Conservation (phyloP, 2,113 vertebrate genomes). For the Megalops atlanticus region DNA sequence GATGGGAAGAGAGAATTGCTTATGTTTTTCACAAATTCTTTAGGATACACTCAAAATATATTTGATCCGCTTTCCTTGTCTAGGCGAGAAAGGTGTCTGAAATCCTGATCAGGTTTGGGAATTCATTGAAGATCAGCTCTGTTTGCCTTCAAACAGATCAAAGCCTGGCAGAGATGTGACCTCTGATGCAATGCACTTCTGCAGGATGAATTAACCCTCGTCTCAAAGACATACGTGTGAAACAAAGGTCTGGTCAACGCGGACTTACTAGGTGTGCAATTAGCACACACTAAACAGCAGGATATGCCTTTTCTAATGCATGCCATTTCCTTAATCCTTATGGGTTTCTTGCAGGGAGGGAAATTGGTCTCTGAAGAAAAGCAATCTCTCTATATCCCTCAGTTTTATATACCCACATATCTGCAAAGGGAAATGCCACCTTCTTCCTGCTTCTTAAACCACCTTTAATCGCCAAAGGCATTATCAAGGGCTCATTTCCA, state of each 20-base stretch:
- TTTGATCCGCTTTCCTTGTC: background rate
- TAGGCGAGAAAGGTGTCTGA: background rate
- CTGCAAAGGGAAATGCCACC: constrained; percentile 64
- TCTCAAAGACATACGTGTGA: constrained; percentile 45
- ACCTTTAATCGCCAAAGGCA: constrained; percentile 67
- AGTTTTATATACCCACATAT: constrained; percentile 55
- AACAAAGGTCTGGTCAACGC: constrained; percentile 64
- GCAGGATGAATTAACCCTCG: background rate
- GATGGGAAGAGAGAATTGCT: too few species aligned
- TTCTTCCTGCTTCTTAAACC: constrained; percentile 60
- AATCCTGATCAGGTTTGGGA: background rate
- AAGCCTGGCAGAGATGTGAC: background rate
- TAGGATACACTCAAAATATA: background rate
- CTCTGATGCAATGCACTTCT: background rate
- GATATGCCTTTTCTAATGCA: constrained; percentile 67
- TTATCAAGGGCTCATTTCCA: constrained; percentile 73
- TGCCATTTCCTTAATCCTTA: constrained; percentile 69
- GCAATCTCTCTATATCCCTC: constrained; percentile 58
- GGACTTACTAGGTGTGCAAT: constrained; percentile 65
- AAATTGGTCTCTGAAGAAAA: constrained; percentile 65
- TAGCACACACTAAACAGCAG: constrained; percentile 63
- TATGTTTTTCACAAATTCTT: background rate
- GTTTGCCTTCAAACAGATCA: constrained; percentile 11
- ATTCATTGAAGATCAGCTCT: constrained; percentile 11
- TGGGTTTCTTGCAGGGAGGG: constrained; percentile 51